Evolutionary conservation across 2,797 vertebrate genomes (phyloP).

Genomic region (Peromyscus nudipes): DNA sequence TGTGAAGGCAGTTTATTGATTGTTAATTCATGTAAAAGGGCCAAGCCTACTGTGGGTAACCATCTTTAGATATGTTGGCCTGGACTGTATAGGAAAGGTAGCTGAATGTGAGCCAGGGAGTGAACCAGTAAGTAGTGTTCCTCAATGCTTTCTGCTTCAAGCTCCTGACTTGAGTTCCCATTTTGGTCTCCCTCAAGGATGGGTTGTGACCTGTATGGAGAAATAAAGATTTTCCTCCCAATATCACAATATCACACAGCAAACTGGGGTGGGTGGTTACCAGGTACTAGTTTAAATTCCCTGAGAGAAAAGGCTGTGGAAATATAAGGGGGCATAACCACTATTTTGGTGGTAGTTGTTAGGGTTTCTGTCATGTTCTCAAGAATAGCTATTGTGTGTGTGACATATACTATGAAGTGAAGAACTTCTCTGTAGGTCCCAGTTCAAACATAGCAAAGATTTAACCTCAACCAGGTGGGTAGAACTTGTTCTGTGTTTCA

Average conservation of each 20-base stretch:
- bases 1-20: background rate
- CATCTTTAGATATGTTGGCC: background rate
- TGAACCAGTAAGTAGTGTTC: background rate
- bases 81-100: background rate
- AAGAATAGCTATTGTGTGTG: background rate
- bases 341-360: background rate
- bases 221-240: too few species aligned
- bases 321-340: background rate
- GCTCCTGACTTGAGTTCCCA: background rate
- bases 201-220: background rate
- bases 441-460: background rate
- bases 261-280: background rate
- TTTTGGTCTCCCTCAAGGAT: too few species aligned
- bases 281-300: background rate
- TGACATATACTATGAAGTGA: background rate
- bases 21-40: background rate
- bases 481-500: background rate
- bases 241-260: too few species aligned
- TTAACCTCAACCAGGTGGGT: background rate
- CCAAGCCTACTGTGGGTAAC: background rate
- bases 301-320: background rate
- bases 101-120: background rate
- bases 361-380: background rate
- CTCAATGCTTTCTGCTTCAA: background rate
- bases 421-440: background rate